These are phyloP conservation scores for Eufriesea mexicana DNA, from an alignment of 1,140 invertebrate genomes.

Conservation along the genomic window DNA sequence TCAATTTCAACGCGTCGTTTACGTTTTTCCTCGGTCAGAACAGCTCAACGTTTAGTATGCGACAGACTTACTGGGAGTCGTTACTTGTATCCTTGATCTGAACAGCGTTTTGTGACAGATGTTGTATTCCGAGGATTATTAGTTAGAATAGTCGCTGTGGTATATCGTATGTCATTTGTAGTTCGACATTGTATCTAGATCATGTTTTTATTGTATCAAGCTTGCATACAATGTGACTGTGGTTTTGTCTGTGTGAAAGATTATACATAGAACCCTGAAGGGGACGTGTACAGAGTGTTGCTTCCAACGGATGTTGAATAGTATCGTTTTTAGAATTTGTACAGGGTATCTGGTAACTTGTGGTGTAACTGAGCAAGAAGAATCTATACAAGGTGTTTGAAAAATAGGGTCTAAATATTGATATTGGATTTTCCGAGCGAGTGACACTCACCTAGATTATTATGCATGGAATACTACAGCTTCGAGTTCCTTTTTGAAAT, in stretches of 20 bases:
- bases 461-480: too few species aligned
- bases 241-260: background rate
- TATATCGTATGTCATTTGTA: background rate
- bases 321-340: too few species aligned
- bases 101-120: slow-evolving; percentile 10
- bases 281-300: too few species aligned
- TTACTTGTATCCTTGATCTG: slow-evolving; percentile 12
- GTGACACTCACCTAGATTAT: too few species aligned
- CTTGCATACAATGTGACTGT: background rate
- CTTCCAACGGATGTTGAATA: too few species aligned
- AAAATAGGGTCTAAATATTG: too few species aligned
- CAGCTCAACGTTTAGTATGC: slow-evolving; percentile 27
- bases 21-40: background rate
- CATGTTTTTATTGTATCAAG: too few species aligned
- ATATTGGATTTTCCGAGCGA: too few species aligned
- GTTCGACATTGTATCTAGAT: background rate
- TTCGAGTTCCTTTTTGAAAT: too few species aligned
- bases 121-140: slow-evolving; percentile 8
- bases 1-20: background rate
- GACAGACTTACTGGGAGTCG: slow-evolving; percentile 48
- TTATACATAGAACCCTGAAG: background rate
- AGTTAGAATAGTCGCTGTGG: background rate
- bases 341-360: too few species aligned
- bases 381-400: too few species aligned
- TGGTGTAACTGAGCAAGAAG: too few species aligned